Conservation (phyloP, 2,797 vertebrate genomes). For the Ataeniobius toweri region DNA sequence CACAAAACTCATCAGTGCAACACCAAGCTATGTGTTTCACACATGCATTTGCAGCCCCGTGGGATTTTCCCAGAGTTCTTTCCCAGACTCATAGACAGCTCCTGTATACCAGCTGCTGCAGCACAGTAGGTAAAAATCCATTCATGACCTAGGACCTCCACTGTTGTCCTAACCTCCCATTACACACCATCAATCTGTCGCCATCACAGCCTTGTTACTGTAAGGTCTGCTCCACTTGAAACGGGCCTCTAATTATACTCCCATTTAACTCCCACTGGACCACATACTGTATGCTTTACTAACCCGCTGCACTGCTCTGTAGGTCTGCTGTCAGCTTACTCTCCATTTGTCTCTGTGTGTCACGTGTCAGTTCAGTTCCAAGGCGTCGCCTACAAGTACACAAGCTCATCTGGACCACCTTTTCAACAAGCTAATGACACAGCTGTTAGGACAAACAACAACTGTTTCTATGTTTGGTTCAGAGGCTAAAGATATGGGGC, state of each 20-base stretch:
- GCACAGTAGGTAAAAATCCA: constrained; percentile 50
- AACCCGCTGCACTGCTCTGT: constrained; percentile 57
- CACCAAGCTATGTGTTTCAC: constrained; percentile 41
- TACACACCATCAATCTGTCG: constrained; percentile 76
- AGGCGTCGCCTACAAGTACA: constrained; percentile 7
- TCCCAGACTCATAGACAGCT: constrained; percentile 61
- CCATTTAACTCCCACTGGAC: constrained; percentile 72
- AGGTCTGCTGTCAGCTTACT: constrained; percentile 45
- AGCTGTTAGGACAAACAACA: neutral
- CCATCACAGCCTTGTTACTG: constrained; percentile 70
- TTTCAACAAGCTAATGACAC: constrained; percentile 16
- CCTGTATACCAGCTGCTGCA: constrained; percentile 22
- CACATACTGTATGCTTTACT: constrained; percentile 67
- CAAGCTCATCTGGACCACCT: constrained; percentile 32
- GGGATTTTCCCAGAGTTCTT: constrained; percentile 69
- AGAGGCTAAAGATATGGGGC: constrained; percentile 1
- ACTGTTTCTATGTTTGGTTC: constrained; percentile 4
- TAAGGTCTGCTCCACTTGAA: constrained; percentile 71
- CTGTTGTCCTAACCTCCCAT: constrained; percentile 69
- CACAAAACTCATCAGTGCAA: constrained; percentile 22
- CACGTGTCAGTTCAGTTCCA: constrained; percentile 21
- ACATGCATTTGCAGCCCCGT: constrained; percentile 49
- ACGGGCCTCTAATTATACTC: constrained; percentile 74
- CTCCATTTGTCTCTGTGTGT: neutral
- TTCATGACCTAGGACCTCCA: constrained; percentile 73